phyloP scores from a whole-genome alignment of 2,113 vertebrate genomes.

The Uria lomvia region DNA sequence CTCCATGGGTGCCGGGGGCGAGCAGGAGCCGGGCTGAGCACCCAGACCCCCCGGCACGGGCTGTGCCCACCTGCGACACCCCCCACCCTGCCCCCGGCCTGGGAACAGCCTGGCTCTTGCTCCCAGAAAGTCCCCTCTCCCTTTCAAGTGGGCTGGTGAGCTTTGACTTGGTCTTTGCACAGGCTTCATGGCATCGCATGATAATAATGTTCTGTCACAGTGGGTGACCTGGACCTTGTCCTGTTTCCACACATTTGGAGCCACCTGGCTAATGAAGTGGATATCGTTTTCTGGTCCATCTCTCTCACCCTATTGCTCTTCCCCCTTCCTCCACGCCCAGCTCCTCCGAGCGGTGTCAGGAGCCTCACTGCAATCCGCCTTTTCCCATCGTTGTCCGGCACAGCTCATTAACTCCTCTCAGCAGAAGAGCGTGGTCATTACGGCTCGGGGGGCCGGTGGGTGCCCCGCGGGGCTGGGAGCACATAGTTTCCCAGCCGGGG shows the following conservation, averaged over 20 bases:
- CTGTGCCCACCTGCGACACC: background rate
- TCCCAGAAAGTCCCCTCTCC: background rate
- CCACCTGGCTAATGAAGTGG: slow-evolving; percentile 70
- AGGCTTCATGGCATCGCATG: slow-evolving; percentile 68
- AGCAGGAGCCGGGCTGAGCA: background rate
- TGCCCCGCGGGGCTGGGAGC: slow-evolving; percentile 50
- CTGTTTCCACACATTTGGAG: slow-evolving; percentile 72
- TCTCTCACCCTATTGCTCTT: slow-evolving; percentile 62
- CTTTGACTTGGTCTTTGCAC: slow-evolving; percentile 76
- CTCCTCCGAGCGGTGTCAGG: slow-evolving; percentile 28
- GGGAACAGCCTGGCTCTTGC: slow-evolving; percentile 19
- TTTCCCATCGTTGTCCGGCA: slow-evolving; percentile 75
- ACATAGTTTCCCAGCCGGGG: slow-evolving; percentile 65
- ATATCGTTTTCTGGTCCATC: slow-evolving; percentile 76
- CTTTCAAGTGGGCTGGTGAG: slow-evolving; percentile 57
- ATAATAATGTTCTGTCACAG: slow-evolving; percentile 84
- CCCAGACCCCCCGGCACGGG: background rate
- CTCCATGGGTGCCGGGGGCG: background rate
- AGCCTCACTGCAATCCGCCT: slow-evolving; percentile 16
- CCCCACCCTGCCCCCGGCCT: background rate
- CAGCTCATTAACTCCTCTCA: slow-evolving; percentile 76
- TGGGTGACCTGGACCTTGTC: slow-evolving; percentile 88
- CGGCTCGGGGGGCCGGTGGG: slow-evolving; percentile 8
- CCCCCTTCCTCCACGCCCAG: slow-evolving; percentile 30
- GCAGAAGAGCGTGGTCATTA: slow-evolving; percentile 51